Evolutionary conservation across 1,140 invertebrate genomes (phyloP).

Genomic region (Cherax quadricarinatus): DNA sequence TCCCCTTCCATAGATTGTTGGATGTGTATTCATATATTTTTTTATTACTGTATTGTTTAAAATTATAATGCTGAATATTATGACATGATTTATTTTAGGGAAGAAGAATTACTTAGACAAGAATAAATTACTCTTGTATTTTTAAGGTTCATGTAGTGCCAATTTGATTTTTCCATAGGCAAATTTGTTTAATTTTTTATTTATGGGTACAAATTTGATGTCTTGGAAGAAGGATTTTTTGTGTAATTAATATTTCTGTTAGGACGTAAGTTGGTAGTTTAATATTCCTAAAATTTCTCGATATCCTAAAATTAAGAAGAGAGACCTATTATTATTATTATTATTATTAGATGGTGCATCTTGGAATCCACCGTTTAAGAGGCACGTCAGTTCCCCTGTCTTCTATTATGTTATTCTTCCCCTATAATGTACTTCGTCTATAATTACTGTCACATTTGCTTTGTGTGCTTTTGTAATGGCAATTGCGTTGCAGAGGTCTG

Average conservation of each 20-base stretch:
- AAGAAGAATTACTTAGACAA: neutral
- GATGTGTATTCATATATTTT: constrained; percentile 31
- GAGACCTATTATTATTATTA: constrained; percentile 34
- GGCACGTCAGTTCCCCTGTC: too few relatives aligned
- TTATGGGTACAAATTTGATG: constrained; percentile 7
- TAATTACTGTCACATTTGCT: too few relatives aligned
- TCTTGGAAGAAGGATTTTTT: constrained; percentile 19
- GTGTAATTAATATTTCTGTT: constrained; percentile 47
- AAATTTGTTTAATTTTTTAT: constrained; percentile 4
- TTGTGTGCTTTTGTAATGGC: too few relatives aligned
- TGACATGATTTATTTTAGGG: neutral
- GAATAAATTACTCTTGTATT: neutral
- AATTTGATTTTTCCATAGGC: neutral
- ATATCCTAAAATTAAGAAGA: constrained; percentile 43
- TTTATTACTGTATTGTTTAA: neutral
- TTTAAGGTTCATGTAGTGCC: constrained; percentile 24
- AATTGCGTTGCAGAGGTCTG: too few relatives aligned
- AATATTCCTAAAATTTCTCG: constrained; percentile 41
- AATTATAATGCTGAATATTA: neutral
- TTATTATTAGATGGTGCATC: constrained; percentile 36
- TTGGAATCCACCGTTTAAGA: constrained; percentile 10
- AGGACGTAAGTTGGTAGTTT: constrained; percentile 44
- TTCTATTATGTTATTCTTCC: too few relatives aligned
- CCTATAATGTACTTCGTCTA: too few relatives aligned
- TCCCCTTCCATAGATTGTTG: constrained; percentile 21